Evolutionary conservation across 2,888 invertebrate genomes (phyloP), one percentile per base, ranked within the genome.

Genomic region (Noctua janthe): DNA sequence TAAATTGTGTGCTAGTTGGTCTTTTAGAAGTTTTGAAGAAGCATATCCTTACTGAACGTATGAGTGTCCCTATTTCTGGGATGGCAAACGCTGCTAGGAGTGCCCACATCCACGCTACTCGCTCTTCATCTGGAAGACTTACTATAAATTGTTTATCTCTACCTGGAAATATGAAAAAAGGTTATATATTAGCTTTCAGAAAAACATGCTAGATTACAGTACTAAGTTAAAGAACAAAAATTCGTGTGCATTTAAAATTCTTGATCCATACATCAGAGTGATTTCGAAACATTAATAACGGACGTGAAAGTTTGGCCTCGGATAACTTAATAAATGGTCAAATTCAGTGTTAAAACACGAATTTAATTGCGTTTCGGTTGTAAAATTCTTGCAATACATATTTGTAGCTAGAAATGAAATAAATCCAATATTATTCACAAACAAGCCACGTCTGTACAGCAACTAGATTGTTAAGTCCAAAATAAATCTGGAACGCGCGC

Each of bases 81-180:
- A 99, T 98, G 62, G 98, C 97, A 92, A 99, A 99, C 5, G 98
- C 98, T 87, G 99, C 98, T 76, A 99, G 96, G 74, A 99, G 95
- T 82, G 98, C 98, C 99, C 99, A 99, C 95, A 99, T 98, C 99
- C 99, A 99, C 71, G 98, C 98, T 86, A 99, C 98, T 77, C 99
- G 97, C 95, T 99, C 99, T 90, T 98, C 98, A 89, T 98, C 98
- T 47, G 99, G 98, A 88, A 99, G 96, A 89, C 97, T 98, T 15
- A 98, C 98, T 92, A 98, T 97, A 94, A 98, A 99, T 95, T 98
- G 98, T 94, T 98, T 98, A 96, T 99, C 99, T 92, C 99, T 98
- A 97, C 98, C 99, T 98, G 95, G 81, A 97, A 96, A 88, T 11
- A n/a, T 54, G 39, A 62, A 67, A 81, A 8, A 67, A 59, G n/a